Conservation (phyloP, 2,888 invertebrate genomes). For the Polia nebulosa region DNA sequence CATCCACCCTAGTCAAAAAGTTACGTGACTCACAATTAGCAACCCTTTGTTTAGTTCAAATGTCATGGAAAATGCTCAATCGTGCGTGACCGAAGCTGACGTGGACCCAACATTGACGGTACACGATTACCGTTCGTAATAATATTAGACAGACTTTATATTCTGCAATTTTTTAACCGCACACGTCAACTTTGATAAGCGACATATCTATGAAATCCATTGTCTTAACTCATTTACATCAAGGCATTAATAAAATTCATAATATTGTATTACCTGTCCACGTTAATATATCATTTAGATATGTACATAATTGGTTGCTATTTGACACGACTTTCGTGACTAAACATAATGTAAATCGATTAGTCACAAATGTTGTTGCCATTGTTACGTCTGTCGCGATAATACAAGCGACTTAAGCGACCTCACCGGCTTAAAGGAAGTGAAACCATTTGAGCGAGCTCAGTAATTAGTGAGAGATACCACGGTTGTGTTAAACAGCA, state of each 20-base stretch:
- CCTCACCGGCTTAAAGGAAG: constrained; percentile 56
- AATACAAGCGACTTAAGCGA: constrained; percentile 65
- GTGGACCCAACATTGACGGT: constrained; percentile 56
- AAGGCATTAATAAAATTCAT: constrained; percentile 40
- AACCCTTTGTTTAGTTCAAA: constrained; percentile 65
- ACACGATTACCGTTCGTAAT: constrained; percentile 56
- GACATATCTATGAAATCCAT: constrained; percentile 42
- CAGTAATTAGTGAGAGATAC: constrained; percentile 61
- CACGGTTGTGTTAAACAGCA: constrained; percentile 50
- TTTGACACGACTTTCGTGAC: constrained; percentile 77
- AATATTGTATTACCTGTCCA: constrained; percentile 33
- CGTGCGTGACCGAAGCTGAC: constrained; percentile 68
- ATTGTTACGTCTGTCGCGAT: constrained; percentile 71
- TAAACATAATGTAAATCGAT: constrained; percentile 73
- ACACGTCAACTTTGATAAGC: constrained; percentile 49
- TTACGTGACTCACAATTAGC: constrained; percentile 63
- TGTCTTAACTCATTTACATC: constrained; percentile 55
- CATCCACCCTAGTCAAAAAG: constrained; percentile 61
- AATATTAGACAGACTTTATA: constrained; percentile 46
- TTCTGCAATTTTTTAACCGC: constrained; percentile 32
- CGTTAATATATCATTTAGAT: constrained; percentile 60
- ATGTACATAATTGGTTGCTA: constrained; percentile 68
- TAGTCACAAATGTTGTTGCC: constrained; percentile 75
- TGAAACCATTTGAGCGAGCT: constrained; percentile 58
- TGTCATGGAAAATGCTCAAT: constrained; percentile 66